Evolutionary conservation across 2,113 vertebrate genomes (phyloP), one percentile per base, ranked within the genome.

Genomic region (Naja naja): DNA sequence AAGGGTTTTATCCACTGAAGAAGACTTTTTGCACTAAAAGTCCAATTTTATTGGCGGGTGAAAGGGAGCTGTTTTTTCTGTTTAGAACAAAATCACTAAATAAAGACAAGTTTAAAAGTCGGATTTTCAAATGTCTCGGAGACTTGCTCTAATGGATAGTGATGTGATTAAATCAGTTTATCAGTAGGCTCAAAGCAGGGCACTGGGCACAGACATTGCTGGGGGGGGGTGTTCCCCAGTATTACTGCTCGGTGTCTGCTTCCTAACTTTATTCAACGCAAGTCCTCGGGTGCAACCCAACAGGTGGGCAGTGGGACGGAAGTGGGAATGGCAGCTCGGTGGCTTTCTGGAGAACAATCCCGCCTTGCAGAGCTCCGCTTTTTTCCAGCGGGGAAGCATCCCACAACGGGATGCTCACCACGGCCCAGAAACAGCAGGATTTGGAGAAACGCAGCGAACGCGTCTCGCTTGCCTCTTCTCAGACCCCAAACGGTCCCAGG

Each of bases 21-120:
- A 92, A 18, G 87, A 89, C 52, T 85, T 81, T 81, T 92, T 92
- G 92, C 92, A 85, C 85, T 89, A 89, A 92, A 92, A 85, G 39
- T 85, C 43, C 30, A 9, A 22, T 85, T 85, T 92, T 89, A 55
- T 74, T 74, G 43, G 39, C 18, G 23, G n/a, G 47, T 53, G 85
- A 25, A 58, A 60, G 20, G 74, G 55, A 86, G 88, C 53, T 55
- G 1, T 52, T 60, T 56, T 89, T 89, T 89, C 52, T 58, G 88
- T 89, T 58, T 89, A 93, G 92, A 86, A 90, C 92, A 60, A 85
- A 49, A 81, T 52, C 74, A 85, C n/a, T 60, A 89, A 93, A 90
- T 90, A 90, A 93, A 89, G 56, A 89, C 49, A 55, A 6, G 54
- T 39, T 53, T 22, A 55, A 81, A 20, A 81, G 69, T 47, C 58